Evolutionary conservation across 2,888 invertebrate genomes (phyloP), one percentile per base, ranked within the genome.

Genomic region (Drosophila tripunctata): DNA sequence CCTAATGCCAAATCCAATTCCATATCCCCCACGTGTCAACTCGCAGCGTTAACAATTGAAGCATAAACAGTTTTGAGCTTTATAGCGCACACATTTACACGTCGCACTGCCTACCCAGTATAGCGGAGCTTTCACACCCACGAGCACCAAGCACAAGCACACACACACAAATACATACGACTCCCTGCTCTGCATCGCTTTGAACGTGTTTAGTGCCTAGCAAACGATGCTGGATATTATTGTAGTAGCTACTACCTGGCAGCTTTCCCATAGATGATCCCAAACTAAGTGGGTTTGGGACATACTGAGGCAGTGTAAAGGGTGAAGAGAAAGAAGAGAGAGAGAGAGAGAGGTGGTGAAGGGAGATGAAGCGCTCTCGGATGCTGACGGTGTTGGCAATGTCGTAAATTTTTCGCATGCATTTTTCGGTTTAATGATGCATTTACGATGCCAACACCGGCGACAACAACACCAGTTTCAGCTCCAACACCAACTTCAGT

Each of bases 351-450:
- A 38, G 31, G 8, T n/a, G 15, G 14, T 33, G 31, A 41, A 36
- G 43, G 15, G 48, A 30, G 43, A 54, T 12, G 35, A 68, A 58
- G 72, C 64, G 27, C 27, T 27, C 10, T 0, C 27, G 27, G 50
- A 61, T 65, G 78, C 78, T 82, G 86, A 65, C 69, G 78, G 86
- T 83, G 84, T 83, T 77, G 76, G 77, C 56, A 71, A 71, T 66
- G 76, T 88, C 88, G 79, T 88, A 88, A 88, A 88, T 78, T 84
- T 77, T 78, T 71, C 75, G 80, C 84, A 87, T 87, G 88, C 86
- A 86, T 84, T 88, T 88, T 88, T 82, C 75, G 72, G 78, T 84
- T 88, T 88, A 87, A 88, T 88, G 89, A 88, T 86, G 88, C 88
- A 86, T 88, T 88, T 88, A 88, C 88, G 89, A 88, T 80, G 75